These are phyloP conservation scores for Cliona cf. orientalis DNA, from an alignment of 37 sponge, comb jelly and placozoan genomes.

Conservation along the genomic window DNA sequence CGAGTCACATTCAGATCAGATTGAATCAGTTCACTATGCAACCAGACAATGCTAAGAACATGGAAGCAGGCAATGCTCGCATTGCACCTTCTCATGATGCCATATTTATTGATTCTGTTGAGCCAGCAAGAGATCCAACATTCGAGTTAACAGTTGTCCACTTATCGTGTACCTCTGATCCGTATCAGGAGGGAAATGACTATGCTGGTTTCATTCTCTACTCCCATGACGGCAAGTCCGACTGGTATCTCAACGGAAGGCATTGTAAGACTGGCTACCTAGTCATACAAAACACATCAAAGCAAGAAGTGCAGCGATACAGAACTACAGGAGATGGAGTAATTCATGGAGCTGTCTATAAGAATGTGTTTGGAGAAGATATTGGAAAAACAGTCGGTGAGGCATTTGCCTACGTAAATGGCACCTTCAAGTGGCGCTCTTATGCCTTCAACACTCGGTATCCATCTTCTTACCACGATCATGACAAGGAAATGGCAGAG, in stretches of 20 bases:
- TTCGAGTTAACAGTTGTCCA: too few species aligned
- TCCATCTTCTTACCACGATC: background rate
- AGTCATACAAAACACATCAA: background rate
- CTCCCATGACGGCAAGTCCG: background rate
- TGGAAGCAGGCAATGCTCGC: too few species aligned
- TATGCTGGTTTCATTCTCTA: slow-evolving; percentile 11
- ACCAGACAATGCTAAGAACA: too few species aligned
- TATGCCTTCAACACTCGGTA: background rate
- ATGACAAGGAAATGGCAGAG: background rate
- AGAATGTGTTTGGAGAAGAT: slow-evolving; percentile 10
- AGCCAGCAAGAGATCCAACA: too few species aligned
- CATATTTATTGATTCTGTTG: too few species aligned
- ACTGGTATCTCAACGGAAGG: background rate
- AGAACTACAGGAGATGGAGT: background rate
- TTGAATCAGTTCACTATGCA: too few species aligned
- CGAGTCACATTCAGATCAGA: too few species aligned
- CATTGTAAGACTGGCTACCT: background rate
- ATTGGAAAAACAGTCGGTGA: background rate
- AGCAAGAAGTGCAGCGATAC: background rate
- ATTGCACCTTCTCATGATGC: too few species aligned
- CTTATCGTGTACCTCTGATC: too few species aligned
- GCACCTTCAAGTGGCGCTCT: background rate
- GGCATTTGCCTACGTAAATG: background rate
- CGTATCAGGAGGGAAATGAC: too few species aligned
- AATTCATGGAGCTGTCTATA: slow-evolving; percentile 3